Conservation (phyloP, 2,797 vertebrate genomes). For the Bothrops alternatus region DNA sequence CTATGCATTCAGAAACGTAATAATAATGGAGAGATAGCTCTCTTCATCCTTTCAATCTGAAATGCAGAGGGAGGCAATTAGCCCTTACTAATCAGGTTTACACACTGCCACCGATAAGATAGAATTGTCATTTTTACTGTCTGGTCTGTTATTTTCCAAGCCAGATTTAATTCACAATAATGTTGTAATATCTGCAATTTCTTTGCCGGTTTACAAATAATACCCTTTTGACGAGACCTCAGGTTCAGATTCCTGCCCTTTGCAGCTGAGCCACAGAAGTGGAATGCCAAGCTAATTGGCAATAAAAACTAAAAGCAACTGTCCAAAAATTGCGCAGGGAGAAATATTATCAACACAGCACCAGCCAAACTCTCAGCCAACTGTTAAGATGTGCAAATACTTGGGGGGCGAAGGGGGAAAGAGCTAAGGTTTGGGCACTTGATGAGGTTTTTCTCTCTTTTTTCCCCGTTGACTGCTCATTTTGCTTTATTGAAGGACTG, state of each 20-base stretch:
- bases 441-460: neutral
- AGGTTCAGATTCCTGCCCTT: conserved; percentile 30
- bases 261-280: conserved; percentile 32
- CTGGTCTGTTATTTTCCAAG: conserved; percentile 25
- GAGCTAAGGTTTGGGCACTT: neutral
- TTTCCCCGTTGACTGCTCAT: neutral
- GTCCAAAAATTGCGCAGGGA: conserved; percentile 13
- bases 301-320: conserved; percentile 45
- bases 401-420: neutral
- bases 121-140: conserved; percentile 51
- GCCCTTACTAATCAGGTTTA: conserved; percentile 39
- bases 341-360: neutral
- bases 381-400: conserved; percentile 6
- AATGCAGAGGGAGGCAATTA: conserved; percentile 45
- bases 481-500: neutral
- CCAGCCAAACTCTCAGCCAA: conserved; percentile 23
- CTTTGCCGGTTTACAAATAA: conserved; percentile 44
- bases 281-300: conserved; percentile 47
- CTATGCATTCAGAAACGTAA: neutral
- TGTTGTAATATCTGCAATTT: conserved; percentile 26
- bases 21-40: neutral
- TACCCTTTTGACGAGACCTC: conserved; percentile 54
- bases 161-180: conserved; percentile 60
- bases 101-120: conserved; percentile 44
- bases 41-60: conserved; percentile 10